Evolutionary conservation across 2,797 vertebrate species (phyloP).

Genomic region (Microctenopoma steveboyesi): DNA sequence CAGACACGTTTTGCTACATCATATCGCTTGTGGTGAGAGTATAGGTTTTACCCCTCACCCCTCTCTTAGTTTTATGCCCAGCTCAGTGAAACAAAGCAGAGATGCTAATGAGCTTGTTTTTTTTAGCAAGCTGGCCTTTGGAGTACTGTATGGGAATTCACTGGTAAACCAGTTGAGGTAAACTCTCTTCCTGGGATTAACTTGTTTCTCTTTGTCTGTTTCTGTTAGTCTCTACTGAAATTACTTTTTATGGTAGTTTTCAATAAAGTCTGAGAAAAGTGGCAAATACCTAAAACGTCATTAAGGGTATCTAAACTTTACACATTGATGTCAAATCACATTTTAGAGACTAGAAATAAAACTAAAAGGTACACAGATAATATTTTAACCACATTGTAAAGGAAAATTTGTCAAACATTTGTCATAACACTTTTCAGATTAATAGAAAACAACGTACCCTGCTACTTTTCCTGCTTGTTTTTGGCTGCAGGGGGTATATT

Average conservation of each 20-base stretch:
- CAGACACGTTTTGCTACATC: constrained; percentile 78
- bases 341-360: neutral
- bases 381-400: constrained; percentile 6
- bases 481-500: constrained; percentile 12
- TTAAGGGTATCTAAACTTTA: constrained; percentile 6
- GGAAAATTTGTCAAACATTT: neutral
- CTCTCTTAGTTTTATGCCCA: constrained; percentile 24
- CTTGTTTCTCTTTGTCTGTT: neutral
- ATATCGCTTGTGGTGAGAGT: constrained; percentile 64
- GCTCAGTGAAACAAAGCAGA: constrained; percentile 55
- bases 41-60: constrained; percentile 46
- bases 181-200: constrained; percentile 14
- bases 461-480: neutral
- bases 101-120: constrained; percentile 57
- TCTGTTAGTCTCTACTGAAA: neutral
- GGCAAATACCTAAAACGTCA: constrained; percentile 11
- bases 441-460: neutral
- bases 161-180: constrained; percentile 21
- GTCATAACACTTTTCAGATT: neutral
- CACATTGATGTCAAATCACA: neutral
- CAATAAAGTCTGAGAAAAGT: constrained; percentile 19
- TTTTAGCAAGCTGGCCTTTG: constrained; percentile 42
- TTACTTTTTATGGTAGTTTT: neutral
- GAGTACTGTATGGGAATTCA: constrained; percentile 37
- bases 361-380: neutral